Evolutionary conservation across 2,113 vertebrate genomes (phyloP).

Genomic region (Heterocephalus glaber): DNA sequence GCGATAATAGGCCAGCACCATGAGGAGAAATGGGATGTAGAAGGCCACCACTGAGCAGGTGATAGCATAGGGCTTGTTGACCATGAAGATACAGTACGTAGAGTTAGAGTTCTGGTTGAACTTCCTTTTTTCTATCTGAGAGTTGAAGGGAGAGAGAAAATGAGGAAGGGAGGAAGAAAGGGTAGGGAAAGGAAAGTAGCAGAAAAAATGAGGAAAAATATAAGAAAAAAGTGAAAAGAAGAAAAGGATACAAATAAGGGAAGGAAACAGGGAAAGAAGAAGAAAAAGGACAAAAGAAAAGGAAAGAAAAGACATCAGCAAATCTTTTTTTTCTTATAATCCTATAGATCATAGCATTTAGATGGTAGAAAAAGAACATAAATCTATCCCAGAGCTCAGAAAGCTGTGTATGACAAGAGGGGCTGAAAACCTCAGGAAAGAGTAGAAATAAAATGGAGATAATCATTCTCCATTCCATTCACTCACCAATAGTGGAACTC

Average conservation of each 20-base stretch:
- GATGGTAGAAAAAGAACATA: not conserved
- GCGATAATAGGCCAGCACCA: slow-evolving; percentile 98
- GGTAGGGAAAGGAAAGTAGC: not conserved
- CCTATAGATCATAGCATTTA: not conserved
- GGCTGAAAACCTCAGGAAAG: not conserved
- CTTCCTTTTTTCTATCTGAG: slow-evolving; percentile 93
- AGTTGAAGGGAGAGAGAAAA: not conserved
- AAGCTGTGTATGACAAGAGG: not conserved
- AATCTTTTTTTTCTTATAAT: not conserved
- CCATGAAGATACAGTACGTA: slow-evolving; percentile 98
- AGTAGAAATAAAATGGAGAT: not conserved
- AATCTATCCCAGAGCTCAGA: not conserved
- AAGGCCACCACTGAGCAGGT: slow-evolving; percentile 99
- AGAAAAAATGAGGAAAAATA: not conserved
- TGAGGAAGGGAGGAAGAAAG: not conserved
- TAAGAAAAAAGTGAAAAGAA: not conserved
- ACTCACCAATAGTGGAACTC: no score
- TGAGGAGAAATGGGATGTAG: slow-evolving; percentile 96
- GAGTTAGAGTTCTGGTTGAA: slow-evolving; percentile 91
- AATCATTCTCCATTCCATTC: not conserved
- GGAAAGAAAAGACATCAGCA: slow-evolving; percentile 15
- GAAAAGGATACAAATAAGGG: not conserved
- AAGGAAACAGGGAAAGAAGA: no score
- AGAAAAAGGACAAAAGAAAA: not conserved
- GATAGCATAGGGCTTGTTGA: slow-evolving; percentile 98